Percentiles rank a stretch among this genome's conserved stretches.
Conservation (phyloP, 2,797 vertebrate species). For the Scleropages formosus region DNA sequence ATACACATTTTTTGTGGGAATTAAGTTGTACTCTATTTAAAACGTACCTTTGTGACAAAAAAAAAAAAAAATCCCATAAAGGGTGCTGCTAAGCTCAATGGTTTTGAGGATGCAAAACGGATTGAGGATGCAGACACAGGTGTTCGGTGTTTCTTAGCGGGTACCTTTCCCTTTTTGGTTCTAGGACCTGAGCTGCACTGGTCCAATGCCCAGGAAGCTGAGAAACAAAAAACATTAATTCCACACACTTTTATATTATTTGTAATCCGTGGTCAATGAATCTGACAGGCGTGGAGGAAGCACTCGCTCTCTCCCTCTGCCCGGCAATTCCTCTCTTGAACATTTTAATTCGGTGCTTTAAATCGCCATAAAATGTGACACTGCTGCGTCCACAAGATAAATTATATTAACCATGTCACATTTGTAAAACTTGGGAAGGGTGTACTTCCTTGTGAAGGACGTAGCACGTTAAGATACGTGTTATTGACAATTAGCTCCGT, state of each 20-base stretch:
- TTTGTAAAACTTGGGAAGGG: background rate
- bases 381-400: slow-evolving; percentile 21
- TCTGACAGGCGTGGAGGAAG: slow-evolving; percentile 25
- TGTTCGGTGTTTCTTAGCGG: slow-evolving; percentile 1
- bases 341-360: slow-evolving; percentile 20
- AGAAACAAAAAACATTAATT: slow-evolving; percentile 24
- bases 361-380: slow-evolving; percentile 28
- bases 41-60: slow-evolving; percentile 20
- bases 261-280: slow-evolving; percentile 33
- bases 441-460: background rate
- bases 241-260: slow-evolving; percentile 24
- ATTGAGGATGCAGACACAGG: background rate
- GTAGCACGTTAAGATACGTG: slow-evolving; percentile 2
- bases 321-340: slow-evolving; percentile 5
- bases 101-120: slow-evolving; percentile 9
- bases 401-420: slow-evolving; percentile 25
- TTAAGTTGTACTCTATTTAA: background rate
- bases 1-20: slow-evolving; percentile 5
- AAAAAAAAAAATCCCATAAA: background rate
- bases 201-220: slow-evolving; percentile 13
- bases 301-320: background rate
- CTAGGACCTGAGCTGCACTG: background rate
- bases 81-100: slow-evolving; percentile 6
- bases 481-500: slow-evolving; percentile 23
- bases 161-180: slow-evolving; percentile 10